These are phyloP conservation scores for Marisa cornuarietis DNA, from an alignment of 1,140 invertebrate genomes.

Conservation along the genomic window DNA sequence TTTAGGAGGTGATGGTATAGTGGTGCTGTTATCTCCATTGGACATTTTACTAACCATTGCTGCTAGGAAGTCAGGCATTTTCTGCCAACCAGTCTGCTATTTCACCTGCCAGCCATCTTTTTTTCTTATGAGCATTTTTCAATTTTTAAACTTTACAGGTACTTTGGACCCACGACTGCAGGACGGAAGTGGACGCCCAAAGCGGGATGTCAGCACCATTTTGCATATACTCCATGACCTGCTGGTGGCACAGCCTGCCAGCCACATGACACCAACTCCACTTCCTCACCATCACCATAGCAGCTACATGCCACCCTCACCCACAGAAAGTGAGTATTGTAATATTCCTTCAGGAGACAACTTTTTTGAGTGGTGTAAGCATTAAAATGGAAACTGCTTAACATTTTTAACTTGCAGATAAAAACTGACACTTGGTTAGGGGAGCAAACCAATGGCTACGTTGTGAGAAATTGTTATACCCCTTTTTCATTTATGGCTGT, in stretches of 20 bases:
- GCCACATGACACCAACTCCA: conserved; percentile 33
- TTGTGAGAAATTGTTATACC: too few relatives aligned
- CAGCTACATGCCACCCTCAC: neutral
- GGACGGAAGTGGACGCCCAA: conserved; percentile 87
- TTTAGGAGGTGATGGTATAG: neutral
- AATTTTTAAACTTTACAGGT: conserved; percentile 68
- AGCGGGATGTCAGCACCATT: conserved; percentile 91
- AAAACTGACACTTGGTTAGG: too few relatives aligned
- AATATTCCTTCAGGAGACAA: too few relatives aligned
- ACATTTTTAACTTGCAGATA: too few relatives aligned
- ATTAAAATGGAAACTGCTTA: too few relatives aligned
- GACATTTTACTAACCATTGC: too few relatives aligned
- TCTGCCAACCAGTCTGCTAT: neutral
- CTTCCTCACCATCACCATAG: conserved; percentile 1
- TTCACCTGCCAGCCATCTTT: neutral
- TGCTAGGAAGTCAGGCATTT: neutral
- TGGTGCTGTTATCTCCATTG: too few relatives aligned
- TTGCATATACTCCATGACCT: conserved; percentile 95
- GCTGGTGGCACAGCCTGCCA: conserved; percentile 79
- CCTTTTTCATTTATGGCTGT: too few relatives aligned
- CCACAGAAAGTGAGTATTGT: neutral
- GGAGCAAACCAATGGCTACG: too few relatives aligned
- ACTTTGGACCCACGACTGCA: conserved; percentile 93
- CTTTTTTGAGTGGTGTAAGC: too few relatives aligned
- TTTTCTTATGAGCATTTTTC: neutral